phyloP scores from a whole-genome alignment of 2,113 vertebrate genomes.

The Ovis aries region DNA sequence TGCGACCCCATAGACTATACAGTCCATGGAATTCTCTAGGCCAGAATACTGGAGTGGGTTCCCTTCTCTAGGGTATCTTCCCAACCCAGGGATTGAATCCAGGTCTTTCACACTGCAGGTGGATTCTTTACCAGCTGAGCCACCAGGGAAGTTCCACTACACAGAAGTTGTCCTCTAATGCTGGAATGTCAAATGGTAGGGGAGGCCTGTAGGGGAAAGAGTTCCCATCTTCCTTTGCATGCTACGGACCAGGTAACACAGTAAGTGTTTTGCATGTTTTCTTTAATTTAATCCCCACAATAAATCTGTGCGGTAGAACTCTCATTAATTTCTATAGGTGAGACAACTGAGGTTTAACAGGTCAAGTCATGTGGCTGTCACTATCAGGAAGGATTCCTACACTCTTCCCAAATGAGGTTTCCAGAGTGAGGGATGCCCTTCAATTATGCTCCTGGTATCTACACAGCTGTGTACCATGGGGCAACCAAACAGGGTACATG shows the following conservation, averaged over 20 bases:
- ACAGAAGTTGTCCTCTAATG: background rate
- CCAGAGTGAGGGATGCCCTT: background rate
- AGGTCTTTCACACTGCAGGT: background rate
- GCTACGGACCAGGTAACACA: background rate
- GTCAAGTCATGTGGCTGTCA: background rate
- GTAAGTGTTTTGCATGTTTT: background rate
- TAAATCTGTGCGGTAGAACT: background rate
- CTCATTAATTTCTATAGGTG: background rate
- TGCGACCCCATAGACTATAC: background rate
- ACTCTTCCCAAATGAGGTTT: background rate
- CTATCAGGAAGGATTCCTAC: background rate
- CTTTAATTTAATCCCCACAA: background rate
- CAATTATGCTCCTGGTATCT: background rate
- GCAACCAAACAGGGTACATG: background rate
- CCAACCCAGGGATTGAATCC: background rate
- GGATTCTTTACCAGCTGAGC: background rate
- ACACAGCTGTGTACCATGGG: background rate
- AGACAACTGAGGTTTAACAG: background rate
- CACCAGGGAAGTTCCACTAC: background rate
- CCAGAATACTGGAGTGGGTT: background rate
- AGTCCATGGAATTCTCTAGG: background rate
- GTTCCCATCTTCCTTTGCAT: background rate
- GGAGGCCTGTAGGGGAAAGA: background rate
- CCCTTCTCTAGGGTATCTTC: background rate
- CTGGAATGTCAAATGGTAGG: background rate